Percentiles rank a stretch among this genome's conserved stretches.
Evolutionary conservation across 2,113 vertebrate genomes (phyloP).

Genomic region (Gymnobelideus leadbeateri): DNA sequence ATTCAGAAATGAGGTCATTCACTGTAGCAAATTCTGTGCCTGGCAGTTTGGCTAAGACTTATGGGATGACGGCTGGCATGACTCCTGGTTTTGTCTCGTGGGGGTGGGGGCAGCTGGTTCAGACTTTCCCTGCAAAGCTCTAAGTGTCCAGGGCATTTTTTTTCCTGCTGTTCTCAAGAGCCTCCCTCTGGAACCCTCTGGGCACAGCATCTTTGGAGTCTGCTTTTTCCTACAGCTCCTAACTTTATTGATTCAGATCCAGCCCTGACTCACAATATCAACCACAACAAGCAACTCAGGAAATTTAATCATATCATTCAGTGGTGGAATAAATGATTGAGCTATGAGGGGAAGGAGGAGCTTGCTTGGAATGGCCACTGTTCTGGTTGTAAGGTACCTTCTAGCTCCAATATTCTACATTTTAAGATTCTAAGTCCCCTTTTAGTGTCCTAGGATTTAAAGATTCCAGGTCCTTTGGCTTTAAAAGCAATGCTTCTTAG

Average conservation of each 20-base stretch:
- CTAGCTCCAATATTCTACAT: neutral
- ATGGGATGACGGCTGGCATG: neutral
- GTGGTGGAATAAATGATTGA: neutral
- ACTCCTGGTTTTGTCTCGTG: neutral
- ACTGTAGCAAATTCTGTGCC: neutral
- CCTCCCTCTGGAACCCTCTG: neutral
- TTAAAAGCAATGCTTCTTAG: neutral
- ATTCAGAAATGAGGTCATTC: slow-evolving; percentile 6
- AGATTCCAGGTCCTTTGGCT: neutral
- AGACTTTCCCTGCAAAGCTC: neutral
- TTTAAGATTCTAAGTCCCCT: neutral
- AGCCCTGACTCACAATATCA: neutral
- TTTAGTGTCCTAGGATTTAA: neutral
- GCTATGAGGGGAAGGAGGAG: neutral
- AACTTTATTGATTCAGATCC: slow-evolving; percentile 1
- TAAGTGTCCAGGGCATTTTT: neutral
- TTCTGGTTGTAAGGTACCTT: neutral
- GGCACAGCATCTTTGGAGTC: neutral
- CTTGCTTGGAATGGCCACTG: neutral
- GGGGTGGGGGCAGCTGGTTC: neutral
- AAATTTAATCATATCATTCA: neutral
- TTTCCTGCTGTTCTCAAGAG: neutral
- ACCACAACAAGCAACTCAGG: neutral
- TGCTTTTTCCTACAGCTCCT: neutral
- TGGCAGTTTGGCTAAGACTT: slow-evolving; percentile 5